Percentiles rank a stretch among this genome's conserved stretches.
These are phyloP conservation scores for Glyptemys insculpta DNA, from an alignment of 2,797 vertebrate species.

Conservation along the genomic window DNA sequence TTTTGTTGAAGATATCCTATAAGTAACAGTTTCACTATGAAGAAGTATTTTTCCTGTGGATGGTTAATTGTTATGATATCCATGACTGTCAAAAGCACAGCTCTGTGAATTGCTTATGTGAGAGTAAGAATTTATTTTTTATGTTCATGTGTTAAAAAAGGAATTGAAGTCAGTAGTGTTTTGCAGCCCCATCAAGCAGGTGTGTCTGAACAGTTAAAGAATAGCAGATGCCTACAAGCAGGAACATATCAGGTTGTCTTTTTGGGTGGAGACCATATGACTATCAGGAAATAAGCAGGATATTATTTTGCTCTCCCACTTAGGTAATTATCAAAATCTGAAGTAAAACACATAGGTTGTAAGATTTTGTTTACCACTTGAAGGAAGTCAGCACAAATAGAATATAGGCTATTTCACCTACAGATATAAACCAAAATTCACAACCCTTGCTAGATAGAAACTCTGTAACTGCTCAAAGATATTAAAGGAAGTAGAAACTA, in stretches of 20 bases:
- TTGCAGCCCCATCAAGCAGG: background rate
- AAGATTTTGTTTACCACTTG: background rate
- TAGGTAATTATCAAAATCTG: background rate
- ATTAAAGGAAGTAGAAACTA: background rate
- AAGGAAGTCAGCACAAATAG: background rate
- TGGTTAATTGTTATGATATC: background rate
- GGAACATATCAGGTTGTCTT: background rate
- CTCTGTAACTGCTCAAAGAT: background rate
- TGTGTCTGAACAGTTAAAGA: background rate
- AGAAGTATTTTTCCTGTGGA: background rate
- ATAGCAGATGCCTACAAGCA: background rate
- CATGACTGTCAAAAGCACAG: background rate
- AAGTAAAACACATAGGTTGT: background rate
- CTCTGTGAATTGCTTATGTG: background rate
- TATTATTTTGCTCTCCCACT: background rate
- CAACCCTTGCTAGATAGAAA: background rate
- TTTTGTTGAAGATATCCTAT: background rate
- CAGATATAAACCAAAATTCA: background rate
- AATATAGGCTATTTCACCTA: background rate
- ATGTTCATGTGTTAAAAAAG: background rate
- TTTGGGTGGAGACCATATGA: background rate
- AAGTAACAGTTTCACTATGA: background rate
- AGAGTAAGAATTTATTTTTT: background rate
- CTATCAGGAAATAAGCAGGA: background rate
- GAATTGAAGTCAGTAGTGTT: background rate